Base-by-base conservation (phyloP, 2,888 invertebrate species). In the Neoascia interrupta region DNA sequence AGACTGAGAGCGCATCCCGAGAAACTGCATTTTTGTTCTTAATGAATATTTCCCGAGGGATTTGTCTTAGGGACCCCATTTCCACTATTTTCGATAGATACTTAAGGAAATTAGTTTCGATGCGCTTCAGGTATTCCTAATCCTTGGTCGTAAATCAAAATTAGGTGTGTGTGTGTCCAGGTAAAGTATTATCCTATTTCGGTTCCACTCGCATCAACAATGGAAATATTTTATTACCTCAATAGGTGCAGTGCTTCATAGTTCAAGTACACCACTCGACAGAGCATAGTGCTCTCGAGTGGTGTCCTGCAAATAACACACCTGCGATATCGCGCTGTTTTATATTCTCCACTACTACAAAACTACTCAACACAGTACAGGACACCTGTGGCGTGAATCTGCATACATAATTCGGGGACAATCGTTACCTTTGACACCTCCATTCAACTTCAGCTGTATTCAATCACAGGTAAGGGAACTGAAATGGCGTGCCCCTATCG, bases 341-440 rank as follows among this genome's bases (percentile, higher is more conserved):
- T 53, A 18, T 61, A 31, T 49, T 39, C 41, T 28, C 41, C 28
- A 31, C 16, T 11, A 21, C 5, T 18, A 34, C 34, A n/a, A n/a
- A n/a, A n/a, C n/a, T n/a, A n/a, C n/a, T n/a, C n/a, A n/a, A n/a
- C n/a, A n/a, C n/a, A n/a, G n/a, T n/a, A 51, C 31, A 13, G n/a
- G 43, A 49, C 73, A 79, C 79, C 79, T 79, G 79, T 79, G 66
- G 79, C 64, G 23, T 13, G 15, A 60, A 66, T 68, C 37, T 60
- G 37, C 15, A 41, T 51, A 26, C 10, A 34, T 54, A 61, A 61
- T 68, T 79, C 56, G 51, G 56, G 54, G 73, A 73, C 73, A 73
- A 73, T 73, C 16, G 54, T 79, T 73, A 79, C 73, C 73, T 79
- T 79, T 79, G 79, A 79, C 79, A 79, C 79, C 66, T 79, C 75